A percentile compares a stretch with the other conserved stretches of the same genome.
Evolutionary conservation across 2,888 invertebrate species (phyloP).

Genomic region (Gandaritis pyraliata): DNA sequence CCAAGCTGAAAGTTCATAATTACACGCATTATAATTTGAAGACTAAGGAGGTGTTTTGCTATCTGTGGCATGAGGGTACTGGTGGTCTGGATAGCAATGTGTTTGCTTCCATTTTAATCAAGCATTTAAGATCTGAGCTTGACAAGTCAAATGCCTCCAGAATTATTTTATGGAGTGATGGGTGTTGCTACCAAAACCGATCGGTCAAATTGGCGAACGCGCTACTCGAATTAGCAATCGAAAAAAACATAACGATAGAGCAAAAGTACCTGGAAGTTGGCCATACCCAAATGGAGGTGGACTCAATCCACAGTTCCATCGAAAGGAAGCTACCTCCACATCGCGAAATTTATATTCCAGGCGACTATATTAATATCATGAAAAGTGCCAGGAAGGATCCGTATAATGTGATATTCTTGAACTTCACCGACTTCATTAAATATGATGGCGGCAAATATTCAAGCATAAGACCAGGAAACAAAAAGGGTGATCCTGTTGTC

Average conservation of each 20-base stretch:
- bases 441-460: too few species aligned
- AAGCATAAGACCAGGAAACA: too few species aligned
- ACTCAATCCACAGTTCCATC: conserved; percentile 26
- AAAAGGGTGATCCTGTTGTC: too few species aligned
- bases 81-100: conserved; percentile 24
- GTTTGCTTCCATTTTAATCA: conserved; percentile 35
- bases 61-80: conserved; percentile 5
- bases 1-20: conserved; percentile 42
- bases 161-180: conserved; percentile 30
- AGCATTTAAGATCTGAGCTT: conserved; percentile 32
- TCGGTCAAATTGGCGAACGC: not conserved
- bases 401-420: too few species aligned
- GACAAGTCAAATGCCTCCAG: conserved; percentile 24
- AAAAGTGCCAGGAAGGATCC: too few species aligned
- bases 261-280: conserved; percentile 35
- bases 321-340: conserved; percentile 22
- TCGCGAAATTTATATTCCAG: too few species aligned
- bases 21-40: conserved; percentile 38
- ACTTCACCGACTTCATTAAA: too few species aligned
- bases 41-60: conserved; percentile 27
- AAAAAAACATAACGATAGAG: not conserved
- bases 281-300: conserved; percentile 49
- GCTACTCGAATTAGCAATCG: not conserved
- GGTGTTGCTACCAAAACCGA: not conserved
- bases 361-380: too few species aligned